phyloP scores from a whole-genome alignment of 2,888 invertebrate genomes.

The Eupithecia subumbrata region DNA sequence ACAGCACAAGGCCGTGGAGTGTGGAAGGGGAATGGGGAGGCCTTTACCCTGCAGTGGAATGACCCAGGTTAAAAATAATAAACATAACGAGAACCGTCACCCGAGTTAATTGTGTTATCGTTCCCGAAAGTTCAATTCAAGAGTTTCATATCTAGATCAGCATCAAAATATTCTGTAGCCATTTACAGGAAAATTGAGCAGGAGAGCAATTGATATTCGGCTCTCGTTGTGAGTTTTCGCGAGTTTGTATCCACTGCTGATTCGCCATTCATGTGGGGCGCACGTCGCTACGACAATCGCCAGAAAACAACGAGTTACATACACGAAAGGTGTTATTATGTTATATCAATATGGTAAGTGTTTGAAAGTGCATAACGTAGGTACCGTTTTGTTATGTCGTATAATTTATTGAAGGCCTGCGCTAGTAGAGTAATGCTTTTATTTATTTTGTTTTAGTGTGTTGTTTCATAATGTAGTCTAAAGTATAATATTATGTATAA shows the following conservation, averaged over 20 bases:
- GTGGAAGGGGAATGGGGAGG: not conserved
- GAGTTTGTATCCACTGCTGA: constrained; percentile 67
- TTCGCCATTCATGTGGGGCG: constrained; percentile 63
- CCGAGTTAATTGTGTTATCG: constrained; percentile 6
- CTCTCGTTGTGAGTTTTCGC: constrained; percentile 75
- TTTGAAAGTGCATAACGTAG: not conserved
- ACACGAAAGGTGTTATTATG: constrained; percentile 14
- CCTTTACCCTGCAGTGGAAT: not conserved
- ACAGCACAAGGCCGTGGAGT: not conserved
- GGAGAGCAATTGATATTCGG: constrained; percentile 78
- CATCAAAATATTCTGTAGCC: constrained; percentile 74
- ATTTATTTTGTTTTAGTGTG: too few relatives aligned
- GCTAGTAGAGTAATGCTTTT: too few relatives aligned
- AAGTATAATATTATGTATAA: too few relatives aligned
- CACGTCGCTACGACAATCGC: constrained; percentile 43
- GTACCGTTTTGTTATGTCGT: not conserved
- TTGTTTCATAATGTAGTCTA: too few relatives aligned
- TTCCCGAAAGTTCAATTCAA: not conserved
- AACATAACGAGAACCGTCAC: not conserved
- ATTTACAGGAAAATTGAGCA: constrained; percentile 78
- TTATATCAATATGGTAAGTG: not conserved
- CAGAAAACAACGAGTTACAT: constrained; percentile 45
- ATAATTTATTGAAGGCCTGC: not conserved
- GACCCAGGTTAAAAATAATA: not conserved
- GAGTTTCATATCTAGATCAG: constrained; percentile 22